phyloP scores from a whole-genome alignment of 2,797 vertebrate genomes.

The Cryptoblepharus egeriae region DNA sequence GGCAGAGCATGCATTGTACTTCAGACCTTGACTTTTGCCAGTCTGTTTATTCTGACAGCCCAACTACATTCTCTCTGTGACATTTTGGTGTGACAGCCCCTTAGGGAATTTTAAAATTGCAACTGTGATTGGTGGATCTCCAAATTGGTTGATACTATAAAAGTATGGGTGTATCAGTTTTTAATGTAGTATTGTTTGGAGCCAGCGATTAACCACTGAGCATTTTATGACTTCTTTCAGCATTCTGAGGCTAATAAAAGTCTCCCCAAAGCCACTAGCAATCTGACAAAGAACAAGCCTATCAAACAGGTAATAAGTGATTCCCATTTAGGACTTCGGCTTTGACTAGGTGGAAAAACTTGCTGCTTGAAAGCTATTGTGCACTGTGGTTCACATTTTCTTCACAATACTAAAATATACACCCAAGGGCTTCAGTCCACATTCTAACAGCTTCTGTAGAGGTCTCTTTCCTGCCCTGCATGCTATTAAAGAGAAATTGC shows the following conservation, averaged over 20 bases:
- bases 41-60: no score
- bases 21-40: no score
- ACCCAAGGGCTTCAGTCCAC: constrained; percentile 46
- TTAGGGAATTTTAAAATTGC: neutral
- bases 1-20: no score
- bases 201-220: constrained; percentile 48
- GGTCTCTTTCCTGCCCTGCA: constrained; percentile 38
- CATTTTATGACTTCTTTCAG: constrained; percentile 68
- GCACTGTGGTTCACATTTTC: constrained; percentile 44
- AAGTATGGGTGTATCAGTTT: neutral
- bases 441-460: constrained; percentile 52
- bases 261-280: constrained; percentile 70
- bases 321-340: constrained; percentile 42
- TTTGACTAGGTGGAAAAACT: constrained; percentile 41
- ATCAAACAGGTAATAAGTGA: constrained; percentile 57
- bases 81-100: no score
- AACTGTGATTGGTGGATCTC: neutral
- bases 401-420: constrained; percentile 61
- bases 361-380: constrained; percentile 51
- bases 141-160: neutral
- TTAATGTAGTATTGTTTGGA: constrained; percentile 22
- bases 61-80: no score
- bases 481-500: constrained; percentile 37
- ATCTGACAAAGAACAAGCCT: constrained; percentile 68
- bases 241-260: constrained; percentile 66